phyloP scores from a whole-genome alignment of 2,113 vertebrate species.

The Vireo altiloquus region DNA sequence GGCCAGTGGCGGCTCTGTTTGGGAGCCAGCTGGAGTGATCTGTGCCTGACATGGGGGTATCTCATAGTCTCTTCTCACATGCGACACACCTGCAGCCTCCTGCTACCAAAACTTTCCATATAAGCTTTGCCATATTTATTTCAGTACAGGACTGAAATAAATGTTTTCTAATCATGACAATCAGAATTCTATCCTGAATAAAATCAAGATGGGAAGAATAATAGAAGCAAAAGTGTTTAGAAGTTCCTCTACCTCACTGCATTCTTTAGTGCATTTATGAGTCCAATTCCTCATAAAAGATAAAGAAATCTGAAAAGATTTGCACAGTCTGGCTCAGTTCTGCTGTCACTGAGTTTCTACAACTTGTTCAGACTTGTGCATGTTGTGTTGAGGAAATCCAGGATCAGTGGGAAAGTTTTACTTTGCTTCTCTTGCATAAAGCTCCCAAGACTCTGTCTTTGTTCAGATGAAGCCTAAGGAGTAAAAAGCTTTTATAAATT shows the following conservation, averaged over 20 bases:
- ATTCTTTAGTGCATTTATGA: background rate
- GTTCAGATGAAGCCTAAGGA: background rate
- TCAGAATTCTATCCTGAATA: background rate
- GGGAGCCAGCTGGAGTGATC: background rate
- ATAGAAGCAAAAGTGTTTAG: background rate
- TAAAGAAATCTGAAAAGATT: background rate
- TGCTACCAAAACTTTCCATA: accelerated
- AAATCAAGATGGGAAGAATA: background rate
- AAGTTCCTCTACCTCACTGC: background rate
- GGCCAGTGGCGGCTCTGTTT: accelerated
- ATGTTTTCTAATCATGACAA: background rate
- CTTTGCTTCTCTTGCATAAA: background rate
- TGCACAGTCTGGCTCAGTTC: background rate
- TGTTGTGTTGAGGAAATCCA: background rate
- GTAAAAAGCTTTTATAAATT: background rate
- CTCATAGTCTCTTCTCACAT: background rate
- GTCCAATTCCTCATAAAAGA: background rate
- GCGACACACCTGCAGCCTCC: background rate
- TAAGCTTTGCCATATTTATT: background rate
- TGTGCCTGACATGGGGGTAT: background rate
- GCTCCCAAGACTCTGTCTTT: background rate
- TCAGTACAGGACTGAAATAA: background rate
- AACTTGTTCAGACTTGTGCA: background rate
- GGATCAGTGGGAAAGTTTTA: background rate
- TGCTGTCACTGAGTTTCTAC: background rate